Evolutionary conservation across 2,113 vertebrate species (phyloP).

Genomic region (Dasyurus viverrinus): DNA sequence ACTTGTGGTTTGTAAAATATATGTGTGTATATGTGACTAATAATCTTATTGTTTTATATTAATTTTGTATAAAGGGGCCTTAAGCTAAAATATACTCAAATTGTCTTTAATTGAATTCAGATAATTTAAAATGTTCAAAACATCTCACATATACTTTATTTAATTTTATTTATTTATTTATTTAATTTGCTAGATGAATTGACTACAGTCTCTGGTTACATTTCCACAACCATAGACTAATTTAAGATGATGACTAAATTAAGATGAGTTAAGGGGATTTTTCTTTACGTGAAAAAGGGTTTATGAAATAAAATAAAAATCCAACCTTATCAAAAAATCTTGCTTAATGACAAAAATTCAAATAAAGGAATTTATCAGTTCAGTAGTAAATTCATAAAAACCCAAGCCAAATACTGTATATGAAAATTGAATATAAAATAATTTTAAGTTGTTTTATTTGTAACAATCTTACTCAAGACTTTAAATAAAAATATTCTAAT

Average conservation of each 20-base stretch:
- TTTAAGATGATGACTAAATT: background rate
- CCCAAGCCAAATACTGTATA: background rate
- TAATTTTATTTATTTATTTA: too few species aligned
- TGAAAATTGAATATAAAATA: background rate
- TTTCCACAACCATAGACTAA: background rate
- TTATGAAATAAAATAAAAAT: background rate
- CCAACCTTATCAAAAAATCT: background rate
- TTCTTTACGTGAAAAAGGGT: background rate
- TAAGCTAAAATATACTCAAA: background rate
- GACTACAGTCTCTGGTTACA: background rate
- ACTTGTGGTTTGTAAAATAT: background rate
- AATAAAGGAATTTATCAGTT: background rate
- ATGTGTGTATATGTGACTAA: background rate
- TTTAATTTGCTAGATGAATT: background rate
- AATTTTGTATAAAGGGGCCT: background rate
- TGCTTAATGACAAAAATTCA: background rate
- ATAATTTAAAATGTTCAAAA: background rate
- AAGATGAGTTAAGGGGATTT: background rate
- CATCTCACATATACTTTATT: background rate
- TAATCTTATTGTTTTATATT: background rate
- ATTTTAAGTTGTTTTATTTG: background rate
- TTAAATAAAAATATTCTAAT: background rate
- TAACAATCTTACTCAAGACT: background rate
- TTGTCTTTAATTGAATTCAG: background rate
- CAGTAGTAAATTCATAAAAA: background rate